Evolutionary conservation across 2,888 invertebrate genomes (phyloP).

Genomic region (Polylopha cassiicola): DNA sequence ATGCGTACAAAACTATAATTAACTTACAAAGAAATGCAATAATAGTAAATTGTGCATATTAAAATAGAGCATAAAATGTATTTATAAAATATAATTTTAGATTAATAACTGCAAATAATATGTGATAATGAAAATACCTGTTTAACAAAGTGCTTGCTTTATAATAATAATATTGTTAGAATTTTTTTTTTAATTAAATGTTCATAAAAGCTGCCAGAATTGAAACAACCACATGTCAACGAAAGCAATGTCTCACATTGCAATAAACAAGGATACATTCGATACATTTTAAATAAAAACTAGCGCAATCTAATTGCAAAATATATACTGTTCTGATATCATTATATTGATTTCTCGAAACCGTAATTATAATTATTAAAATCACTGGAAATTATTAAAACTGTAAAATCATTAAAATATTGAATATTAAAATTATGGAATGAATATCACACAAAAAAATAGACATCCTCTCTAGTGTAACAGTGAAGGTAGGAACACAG

Average conservation of each 20-base stretch:
- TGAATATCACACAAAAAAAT: conserved; percentile 75
- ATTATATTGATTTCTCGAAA: conserved; percentile 35
- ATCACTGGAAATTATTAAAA: conserved; percentile 51
- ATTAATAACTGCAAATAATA: conserved; percentile 69
- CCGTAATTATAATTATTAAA: conserved; percentile 33
- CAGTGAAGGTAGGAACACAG: conserved; percentile 25
- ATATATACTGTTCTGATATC: conserved; percentile 38
- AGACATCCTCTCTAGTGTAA: conserved; percentile 54
- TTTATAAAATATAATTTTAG: conserved; percentile 71
- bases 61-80: conserved; percentile 72
- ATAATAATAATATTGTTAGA: conserved; percentile 37
- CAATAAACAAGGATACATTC: conserved; percentile 35
- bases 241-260: conserved; percentile 67
- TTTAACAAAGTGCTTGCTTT: conserved; percentile 53
- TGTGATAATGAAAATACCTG: conserved; percentile 51
- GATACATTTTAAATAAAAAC: conserved; percentile 50
- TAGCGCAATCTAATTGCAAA: conserved; percentile 75
- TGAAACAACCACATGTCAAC: conserved; percentile 36
- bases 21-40: conserved; percentile 66
- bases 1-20: conserved; percentile 70
- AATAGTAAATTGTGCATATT: conserved; percentile 72
- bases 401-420: conserved; percentile 53
- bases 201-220: conserved; percentile 26
- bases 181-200: conserved; percentile 26
- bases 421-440: conserved; percentile 57